These are phyloP conservation scores for Melolontha melolontha DNA, from an alignment of 2,888 invertebrate genomes.

Conservation along the genomic window DNA sequence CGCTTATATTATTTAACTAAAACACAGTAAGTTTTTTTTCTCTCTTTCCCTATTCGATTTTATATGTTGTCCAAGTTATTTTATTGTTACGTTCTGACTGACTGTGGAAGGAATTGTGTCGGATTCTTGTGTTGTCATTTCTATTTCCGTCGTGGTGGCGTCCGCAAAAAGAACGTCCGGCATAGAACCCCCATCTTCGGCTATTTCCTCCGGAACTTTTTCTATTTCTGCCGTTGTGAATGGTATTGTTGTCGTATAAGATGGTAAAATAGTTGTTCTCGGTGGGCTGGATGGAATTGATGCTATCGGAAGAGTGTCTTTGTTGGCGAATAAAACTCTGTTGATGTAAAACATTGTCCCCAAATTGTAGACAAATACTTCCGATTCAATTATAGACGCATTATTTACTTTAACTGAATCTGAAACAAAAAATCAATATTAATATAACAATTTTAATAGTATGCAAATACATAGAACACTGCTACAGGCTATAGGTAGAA, in stretches of 20 bases:
- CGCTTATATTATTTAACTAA: conserved; percentile 36
- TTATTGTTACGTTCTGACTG: conserved; percentile 38
- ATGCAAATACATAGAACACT: too few relatives aligned
- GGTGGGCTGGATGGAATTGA: conserved; percentile 42
- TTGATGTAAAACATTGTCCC: conserved; percentile 76
- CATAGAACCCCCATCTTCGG: conserved; percentile 58
- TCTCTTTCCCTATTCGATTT: conserved; percentile 13
- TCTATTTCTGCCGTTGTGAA: conserved; percentile 56
- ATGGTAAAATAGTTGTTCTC: conserved; percentile 20
- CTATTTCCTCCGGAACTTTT: conserved; percentile 61
- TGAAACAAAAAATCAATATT: conserved; percentile 52
- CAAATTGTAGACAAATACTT: conserved; percentile 74
- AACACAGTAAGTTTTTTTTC: conserved; percentile 28
- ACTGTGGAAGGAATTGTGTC: conserved; percentile 19
- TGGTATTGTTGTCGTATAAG: conserved; percentile 34
- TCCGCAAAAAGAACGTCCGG: conserved; percentile 64
- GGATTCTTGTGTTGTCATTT: conserved; percentile 30
- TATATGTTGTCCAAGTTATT: conserved; percentile 34
- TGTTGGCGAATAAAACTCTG: conserved; percentile 68
- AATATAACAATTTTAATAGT: too few relatives aligned
- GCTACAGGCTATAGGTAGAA: too few relatives aligned
- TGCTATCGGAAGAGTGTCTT: conserved; percentile 55
- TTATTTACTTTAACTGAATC: conserved; percentile 70
- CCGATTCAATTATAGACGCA: conserved; percentile 71
- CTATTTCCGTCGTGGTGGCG: conserved; percentile 46